Conservation (phyloP, 2,113 vertebrate species). For the Sclerurus mexicanus region DNA sequence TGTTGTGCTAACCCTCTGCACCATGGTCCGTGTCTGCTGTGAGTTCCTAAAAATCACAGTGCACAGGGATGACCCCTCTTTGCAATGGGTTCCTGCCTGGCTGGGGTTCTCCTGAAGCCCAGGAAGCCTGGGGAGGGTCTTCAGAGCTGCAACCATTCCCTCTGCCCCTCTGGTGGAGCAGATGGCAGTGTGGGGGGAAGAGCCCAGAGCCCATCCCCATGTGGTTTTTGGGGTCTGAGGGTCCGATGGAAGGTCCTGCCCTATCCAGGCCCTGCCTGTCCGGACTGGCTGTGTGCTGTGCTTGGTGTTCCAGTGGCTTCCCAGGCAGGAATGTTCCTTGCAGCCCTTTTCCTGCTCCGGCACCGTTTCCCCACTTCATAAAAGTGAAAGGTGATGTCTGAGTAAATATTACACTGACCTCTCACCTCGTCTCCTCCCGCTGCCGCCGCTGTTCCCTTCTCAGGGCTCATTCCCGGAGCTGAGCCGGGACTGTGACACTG, state of each 20-base stretch:
- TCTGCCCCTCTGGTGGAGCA: background rate
- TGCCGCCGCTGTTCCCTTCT: background rate
- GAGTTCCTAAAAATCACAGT: rapidly evolving
- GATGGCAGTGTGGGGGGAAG: background rate
- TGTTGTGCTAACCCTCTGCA: rapidly evolving
- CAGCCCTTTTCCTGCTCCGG: slow-evolving; percentile 55
- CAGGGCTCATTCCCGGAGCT: background rate
- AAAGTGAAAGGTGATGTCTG: slow-evolving; percentile 73
- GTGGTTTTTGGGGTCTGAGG: rapidly evolving
- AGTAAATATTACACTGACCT: slow-evolving; percentile 76
- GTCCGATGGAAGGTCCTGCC: rapidly evolving
- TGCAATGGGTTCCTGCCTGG: background rate
- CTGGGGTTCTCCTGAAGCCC: background rate
- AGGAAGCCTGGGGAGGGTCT: background rate
- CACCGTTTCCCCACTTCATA: slow-evolving; percentile 46
- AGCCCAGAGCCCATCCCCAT: background rate
- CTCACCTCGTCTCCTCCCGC: slow-evolving; percentile 49
- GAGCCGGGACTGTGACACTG: rapidly evolving
- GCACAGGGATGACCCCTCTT: rapidly evolving
- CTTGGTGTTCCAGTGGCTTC: background rate
- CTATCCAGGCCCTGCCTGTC: background rate
- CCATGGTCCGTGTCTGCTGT: rapidly evolving
- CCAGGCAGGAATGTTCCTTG: background rate
- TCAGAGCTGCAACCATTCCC: background rate
- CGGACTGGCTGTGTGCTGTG: rapidly evolving